Percentiles rank a stretch among this genome's conserved stretches.
These are phyloP conservation scores for Rhagoletis zephyria DNA, from an alignment of 1,140 invertebrate genomes.

Conservation along the genomic window DNA sequence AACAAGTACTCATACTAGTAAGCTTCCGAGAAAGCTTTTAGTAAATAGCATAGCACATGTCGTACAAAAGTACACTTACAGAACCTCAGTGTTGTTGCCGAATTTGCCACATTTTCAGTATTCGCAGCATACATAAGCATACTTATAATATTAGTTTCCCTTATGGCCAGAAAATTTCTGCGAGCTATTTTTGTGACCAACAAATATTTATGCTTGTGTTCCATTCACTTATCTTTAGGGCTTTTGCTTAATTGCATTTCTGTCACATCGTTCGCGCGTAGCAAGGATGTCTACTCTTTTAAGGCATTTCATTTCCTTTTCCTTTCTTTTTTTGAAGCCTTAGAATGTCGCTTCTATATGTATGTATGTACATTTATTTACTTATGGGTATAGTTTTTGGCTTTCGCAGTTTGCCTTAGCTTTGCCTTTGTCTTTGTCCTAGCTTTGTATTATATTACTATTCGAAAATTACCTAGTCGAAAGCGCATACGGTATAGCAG, in stretches of 20 bases:
- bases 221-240: not conserved
- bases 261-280: not conserved
- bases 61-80: too few species aligned
- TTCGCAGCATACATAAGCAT: not conserved
- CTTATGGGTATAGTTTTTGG: not conserved
- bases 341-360: not conserved
- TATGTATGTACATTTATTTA: not conserved
- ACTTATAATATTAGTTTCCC: not conserved
- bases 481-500: not conserved
- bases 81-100: too few species aligned
- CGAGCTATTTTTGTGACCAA: conserved; percentile 13
- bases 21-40: not conserved
- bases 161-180: not conserved
- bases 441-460: not conserved
- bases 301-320: not conserved
- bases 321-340: not conserved
- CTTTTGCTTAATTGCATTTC: conserved; percentile 39
- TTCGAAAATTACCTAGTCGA: not conserved
- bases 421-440: not conserved
- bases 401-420: not conserved
- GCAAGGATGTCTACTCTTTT: not conserved
- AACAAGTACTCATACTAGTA: not conserved
- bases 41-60: too few species aligned
- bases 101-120: not conserved
- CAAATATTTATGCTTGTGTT: conserved; percentile 8